Evolutionary conservation across 2,888 invertebrate species (phyloP).

Genomic region (Copidosoma aretas): DNA sequence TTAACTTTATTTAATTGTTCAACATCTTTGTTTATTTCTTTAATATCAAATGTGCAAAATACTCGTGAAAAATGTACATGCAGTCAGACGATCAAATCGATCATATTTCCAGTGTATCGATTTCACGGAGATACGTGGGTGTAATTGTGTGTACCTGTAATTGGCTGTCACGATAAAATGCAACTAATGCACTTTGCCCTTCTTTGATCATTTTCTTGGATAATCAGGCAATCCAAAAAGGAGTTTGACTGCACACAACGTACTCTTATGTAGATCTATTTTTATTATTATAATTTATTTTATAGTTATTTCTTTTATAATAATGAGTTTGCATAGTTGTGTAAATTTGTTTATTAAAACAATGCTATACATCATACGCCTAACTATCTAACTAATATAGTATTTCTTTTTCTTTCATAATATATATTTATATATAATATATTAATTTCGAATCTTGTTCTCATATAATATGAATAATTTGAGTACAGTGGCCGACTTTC

Average conservation of each 20-base stretch:
- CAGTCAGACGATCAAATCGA: conserved; percentile 34
- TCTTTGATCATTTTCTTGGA: conserved; percentile 6
- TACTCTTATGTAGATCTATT: conserved; percentile 41
- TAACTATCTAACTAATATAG: conserved; percentile 53
- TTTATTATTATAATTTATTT: too few species aligned
- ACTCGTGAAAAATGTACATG: conserved; percentile 58
- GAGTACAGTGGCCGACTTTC: conserved; percentile 58
- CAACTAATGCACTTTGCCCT: conserved; percentile 20
- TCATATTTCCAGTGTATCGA: conserved; percentile 10
- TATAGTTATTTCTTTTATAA: conserved; percentile 30
- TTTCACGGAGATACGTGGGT: neutral
- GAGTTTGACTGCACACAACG: conserved; percentile 37
- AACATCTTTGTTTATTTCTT: conserved; percentile 33
- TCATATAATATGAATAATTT: conserved; percentile 55
- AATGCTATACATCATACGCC: conserved; percentile 57
- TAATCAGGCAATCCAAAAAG: conserved; percentile 31
- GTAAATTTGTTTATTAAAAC: conserved; percentile 53
- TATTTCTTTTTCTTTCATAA: conserved; percentile 45
- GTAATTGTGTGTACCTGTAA: neutral
- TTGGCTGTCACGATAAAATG: neutral
- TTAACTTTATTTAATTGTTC: conserved; percentile 38
- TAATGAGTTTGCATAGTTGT: conserved; percentile 47
- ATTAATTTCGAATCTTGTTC: conserved; percentile 60
- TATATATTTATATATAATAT: conserved; percentile 54
- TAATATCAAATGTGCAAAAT: conserved; percentile 62